Base-by-base conservation (phyloP, 2,113 vertebrate species). In the Morone saxatilis region DNA sequence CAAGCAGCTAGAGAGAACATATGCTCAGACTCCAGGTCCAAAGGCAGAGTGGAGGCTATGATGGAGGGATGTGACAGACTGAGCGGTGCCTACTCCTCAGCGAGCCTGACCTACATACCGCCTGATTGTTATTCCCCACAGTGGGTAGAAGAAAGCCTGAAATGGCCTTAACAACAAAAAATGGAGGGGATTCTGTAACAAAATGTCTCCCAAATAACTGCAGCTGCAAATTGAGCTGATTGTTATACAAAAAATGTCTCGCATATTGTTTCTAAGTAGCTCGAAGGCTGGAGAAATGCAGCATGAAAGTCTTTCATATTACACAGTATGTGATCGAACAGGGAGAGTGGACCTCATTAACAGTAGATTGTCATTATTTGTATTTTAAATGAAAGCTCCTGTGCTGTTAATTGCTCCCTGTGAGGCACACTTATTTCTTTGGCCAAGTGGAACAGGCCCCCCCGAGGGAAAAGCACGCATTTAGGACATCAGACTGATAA, bases 91-190 rank as follows among this genome's bases (percentile, higher is more conserved):
- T 41, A 51, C 80, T 84, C 75, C 63, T 75, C 81, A 70, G 74
- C 7, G 22, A 89, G 80, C 45, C 86, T 93, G 94, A 94, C 92
- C 93, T 93, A 94, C 80, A 93, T 94, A 87, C 81, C 43, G 85
- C 56, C 69, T 83, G 80, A 92, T 87, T 93, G 92, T 91, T 91
- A 91, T 91, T 91, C 87, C 62, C 75, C 54, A 78, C 78, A 81
- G 85, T 43, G 14, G 62, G 63, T 10, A 76, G 79, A 36, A 63
- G 45, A 87, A 69, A 67, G 11, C 38, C 71, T 65, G 48, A 78
- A 67, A 76, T 51, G 71, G 62, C 53, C 76, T 68, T 12, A n/a
- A 65, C 72, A 81, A 78, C 47, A 80, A 74, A 67, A 31, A 78
- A 63, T 7, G n/a, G 14, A 38, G 36, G 22, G 36, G 17, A 48